Evolutionary conservation across 2,797 vertebrate genomes (phyloP).

Genomic region (Pseudochromis fuscus): DNA sequence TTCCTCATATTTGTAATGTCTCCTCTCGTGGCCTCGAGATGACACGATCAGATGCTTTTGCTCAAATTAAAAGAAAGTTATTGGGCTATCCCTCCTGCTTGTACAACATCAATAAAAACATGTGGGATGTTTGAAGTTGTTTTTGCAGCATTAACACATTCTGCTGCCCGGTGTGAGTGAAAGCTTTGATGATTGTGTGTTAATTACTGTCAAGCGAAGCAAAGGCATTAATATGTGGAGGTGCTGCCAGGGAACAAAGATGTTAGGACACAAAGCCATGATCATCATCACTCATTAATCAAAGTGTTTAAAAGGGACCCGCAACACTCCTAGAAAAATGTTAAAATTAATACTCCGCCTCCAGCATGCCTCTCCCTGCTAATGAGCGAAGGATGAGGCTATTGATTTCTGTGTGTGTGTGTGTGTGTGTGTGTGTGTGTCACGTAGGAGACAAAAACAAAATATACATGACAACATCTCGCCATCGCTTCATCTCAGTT

Average conservation of each 20-base stretch:
- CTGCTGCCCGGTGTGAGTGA: neutral
- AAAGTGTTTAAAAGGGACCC: constrained; percentile 60
- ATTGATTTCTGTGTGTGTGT: constrained; percentile 54
- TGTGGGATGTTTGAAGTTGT: neutral
- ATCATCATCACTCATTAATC: constrained; percentile 68
- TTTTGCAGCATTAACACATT: neutral
- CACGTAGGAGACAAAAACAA: constrained; percentile 15
- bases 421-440: constrained; percentile 4
- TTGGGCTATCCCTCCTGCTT: neutral
- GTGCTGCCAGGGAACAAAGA: constrained; percentile 27
- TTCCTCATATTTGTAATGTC: neutral
- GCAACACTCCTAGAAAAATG: constrained; percentile 44
- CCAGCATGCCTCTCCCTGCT: constrained; percentile 47
- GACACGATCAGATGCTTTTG: neutral
- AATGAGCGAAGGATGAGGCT: constrained; percentile 63
- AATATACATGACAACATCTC: constrained; percentile 36
- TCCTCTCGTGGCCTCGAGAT: neutral
- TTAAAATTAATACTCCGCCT: constrained; percentile 64
- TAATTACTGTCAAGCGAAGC: constrained; percentile 8
- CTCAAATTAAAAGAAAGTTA: neutral
- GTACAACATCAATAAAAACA: neutral
- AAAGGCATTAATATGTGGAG: constrained; percentile 21
- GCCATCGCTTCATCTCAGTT: constrained; percentile 27
- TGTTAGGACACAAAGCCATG: constrained; percentile 44
- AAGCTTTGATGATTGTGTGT: constrained; percentile 6